phyloP scores from a whole-genome alignment of 2,113 vertebrate species.

The Probosciger aterrimus region DNA sequence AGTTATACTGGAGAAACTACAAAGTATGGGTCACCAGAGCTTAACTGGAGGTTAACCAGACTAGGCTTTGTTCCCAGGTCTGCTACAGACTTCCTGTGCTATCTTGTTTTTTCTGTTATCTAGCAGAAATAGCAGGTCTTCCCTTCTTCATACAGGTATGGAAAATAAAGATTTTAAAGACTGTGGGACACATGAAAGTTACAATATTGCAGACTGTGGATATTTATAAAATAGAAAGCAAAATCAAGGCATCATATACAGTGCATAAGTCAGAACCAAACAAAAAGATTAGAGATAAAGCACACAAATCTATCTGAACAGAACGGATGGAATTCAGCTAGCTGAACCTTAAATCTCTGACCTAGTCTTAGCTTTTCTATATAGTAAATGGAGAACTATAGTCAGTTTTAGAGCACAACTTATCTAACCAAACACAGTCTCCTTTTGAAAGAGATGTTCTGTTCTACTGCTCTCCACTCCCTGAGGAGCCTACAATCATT shows the following conservation, averaged over 20 bases:
- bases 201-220: not conserved
- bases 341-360: not conserved
- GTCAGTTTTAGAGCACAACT: not conserved
- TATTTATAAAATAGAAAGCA: not conserved
- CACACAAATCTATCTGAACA: not conserved
- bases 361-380: not conserved
- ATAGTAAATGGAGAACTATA: not conserved
- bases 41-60: not conserved
- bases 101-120: not conserved
- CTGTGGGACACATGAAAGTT: not conserved
- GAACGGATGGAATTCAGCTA: not conserved
- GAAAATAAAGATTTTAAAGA: not conserved
- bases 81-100: not conserved
- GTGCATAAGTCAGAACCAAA: not conserved
- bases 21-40: not conserved
- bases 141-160: not conserved
- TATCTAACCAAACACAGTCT: not conserved
- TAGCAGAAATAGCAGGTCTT: not conserved
- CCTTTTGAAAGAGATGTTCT: not conserved
- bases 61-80: not conserved
- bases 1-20: not conserved
- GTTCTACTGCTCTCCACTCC: not conserved
- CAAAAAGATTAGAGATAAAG: not conserved
- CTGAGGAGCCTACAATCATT: not conserved
- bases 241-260: not conserved